A percentile compares a stretch with the other conserved stretches of the same genome.
Evolutionary conservation across 2,888 invertebrate genomes (phyloP).

Genomic region (Actias luna): DNA sequence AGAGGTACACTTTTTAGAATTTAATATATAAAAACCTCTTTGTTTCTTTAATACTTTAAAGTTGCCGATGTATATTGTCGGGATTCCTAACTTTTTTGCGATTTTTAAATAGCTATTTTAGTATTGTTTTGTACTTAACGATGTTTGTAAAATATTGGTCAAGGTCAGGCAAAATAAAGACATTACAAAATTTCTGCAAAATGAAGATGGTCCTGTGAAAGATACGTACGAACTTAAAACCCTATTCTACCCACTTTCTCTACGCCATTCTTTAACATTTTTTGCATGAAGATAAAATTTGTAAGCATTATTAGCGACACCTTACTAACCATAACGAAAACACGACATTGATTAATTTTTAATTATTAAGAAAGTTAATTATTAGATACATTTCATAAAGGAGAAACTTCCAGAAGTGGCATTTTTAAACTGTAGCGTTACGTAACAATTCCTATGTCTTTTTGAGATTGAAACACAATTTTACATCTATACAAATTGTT

Average conservation of each 20-base stretch:
- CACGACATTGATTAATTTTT: too few species aligned
- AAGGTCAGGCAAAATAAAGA: conserved; percentile 44
- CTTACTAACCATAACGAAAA: not conserved
- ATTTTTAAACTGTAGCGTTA: too few species aligned
- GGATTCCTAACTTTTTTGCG: not conserved
- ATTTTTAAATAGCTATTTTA: conserved; percentile 5
- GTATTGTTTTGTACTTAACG: conserved; percentile 9
- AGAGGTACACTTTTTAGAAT: conserved; percentile 1
- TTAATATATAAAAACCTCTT: not conserved
- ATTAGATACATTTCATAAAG: too few species aligned
- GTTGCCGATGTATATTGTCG: not conserved
- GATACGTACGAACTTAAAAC: not conserved
- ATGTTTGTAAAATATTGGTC: conserved; percentile 44
- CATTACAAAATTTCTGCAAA: conserved; percentile 43
- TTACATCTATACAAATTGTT: too few species aligned
- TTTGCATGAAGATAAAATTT: not conserved
- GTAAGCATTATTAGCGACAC: not conserved
- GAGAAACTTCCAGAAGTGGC: too few species aligned
- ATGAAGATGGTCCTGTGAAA: conserved; percentile 23
- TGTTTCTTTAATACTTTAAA: not conserved
- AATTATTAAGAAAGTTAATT: too few species aligned
- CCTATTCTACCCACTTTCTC: not conserved
- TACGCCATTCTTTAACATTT: not conserved
- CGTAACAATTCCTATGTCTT: too few species aligned
- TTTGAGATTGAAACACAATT: too few species aligned